These are phyloP conservation scores for Sycophila sp. DNA, from an alignment of 1,140 invertebrate genomes.

Conservation along the genomic window DNA sequence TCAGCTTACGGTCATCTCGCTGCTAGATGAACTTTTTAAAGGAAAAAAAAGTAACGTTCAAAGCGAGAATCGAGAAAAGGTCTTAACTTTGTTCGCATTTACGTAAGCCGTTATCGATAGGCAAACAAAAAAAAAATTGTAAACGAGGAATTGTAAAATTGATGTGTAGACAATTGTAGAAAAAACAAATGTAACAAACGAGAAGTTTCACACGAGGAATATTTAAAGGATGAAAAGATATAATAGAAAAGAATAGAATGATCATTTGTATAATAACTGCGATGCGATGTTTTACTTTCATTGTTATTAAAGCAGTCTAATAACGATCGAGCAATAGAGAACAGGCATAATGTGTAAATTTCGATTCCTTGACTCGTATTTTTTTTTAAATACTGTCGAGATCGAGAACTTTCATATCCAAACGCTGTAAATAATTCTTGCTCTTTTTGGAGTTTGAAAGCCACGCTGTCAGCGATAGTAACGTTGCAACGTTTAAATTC, in stretches of 20 bases:
- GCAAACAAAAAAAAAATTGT: no score
- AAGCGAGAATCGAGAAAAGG: not conserved
- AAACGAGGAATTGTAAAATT: conserved; percentile 31
- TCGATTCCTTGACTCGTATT: no score
- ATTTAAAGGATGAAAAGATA: not conserved
- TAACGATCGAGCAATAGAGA: not conserved
- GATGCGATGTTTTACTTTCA: not conserved
- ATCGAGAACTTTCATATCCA: not conserved
- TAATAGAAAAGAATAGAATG: not conserved
- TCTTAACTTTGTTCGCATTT: conserved; percentile 30
- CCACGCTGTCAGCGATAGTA: not conserved
- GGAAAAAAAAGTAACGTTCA: no score
- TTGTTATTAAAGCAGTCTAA: conserved; percentile 2
- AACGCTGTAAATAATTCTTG: not conserved
- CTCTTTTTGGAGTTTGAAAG: not conserved
- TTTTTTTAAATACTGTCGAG: no score
- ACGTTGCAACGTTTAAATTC: not conserved
- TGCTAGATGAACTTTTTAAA: not conserved
- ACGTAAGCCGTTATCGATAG: not conserved
- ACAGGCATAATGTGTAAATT: not conserved
- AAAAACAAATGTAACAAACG: no score
- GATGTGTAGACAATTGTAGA: not conserved
- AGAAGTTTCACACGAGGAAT: not conserved
- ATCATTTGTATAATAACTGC: not conserved
- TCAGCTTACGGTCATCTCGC: not conserved